Evolutionary conservation across 2,797 vertebrate genomes (phyloP), one percentile per base, ranked within the genome.

Genomic region (Catharus ustulatus): DNA sequence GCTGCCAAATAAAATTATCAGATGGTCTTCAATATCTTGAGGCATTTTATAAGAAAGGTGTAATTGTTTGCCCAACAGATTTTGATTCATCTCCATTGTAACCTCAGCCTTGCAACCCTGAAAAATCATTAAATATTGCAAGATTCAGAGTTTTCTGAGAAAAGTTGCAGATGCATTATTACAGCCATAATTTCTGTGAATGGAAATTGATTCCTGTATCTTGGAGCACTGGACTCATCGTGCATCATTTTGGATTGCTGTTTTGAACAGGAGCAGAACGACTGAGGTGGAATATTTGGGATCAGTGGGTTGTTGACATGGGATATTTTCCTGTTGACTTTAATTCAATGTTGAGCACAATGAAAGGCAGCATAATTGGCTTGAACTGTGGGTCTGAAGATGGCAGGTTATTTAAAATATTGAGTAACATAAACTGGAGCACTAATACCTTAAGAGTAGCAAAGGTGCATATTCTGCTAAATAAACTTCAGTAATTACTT

Each of bases 401-500:
- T 94, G 84, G 68, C 95, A 94, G 80, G 67, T 87, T 87, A 16
- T 79, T 94, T 94, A 73, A 92, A 93, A 82, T 72, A 80, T 11
- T 64, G 64, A 68, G 94, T 78, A 74, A 59, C 0, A 0, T 52
- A 75, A 61, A 87, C 72, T 63, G 83, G 88, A 80, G 21, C 90
- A 84, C 88, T 90, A 90, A 96, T 88, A 93, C 84, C 74, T 92
- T 91, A 94, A 84, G 76, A 88, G 81, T 87, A 95, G 79, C 64
- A 93, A 96, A 91, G 87, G 94, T 96, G 87, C 93, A 77, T 76
- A 94, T 95, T 95, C 90, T 95, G 92, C 94, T 93, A 96, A 96
- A 95, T 96, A 95, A 97, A 94, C 83, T 82, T 89, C 90, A 86
- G 79, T 96, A 94, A 94, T 96, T 90, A 83, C 95, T 97, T 97